Conservation (phyloP, 2,797 vertebrate genomes). For the Tapirus indicus region DNA sequence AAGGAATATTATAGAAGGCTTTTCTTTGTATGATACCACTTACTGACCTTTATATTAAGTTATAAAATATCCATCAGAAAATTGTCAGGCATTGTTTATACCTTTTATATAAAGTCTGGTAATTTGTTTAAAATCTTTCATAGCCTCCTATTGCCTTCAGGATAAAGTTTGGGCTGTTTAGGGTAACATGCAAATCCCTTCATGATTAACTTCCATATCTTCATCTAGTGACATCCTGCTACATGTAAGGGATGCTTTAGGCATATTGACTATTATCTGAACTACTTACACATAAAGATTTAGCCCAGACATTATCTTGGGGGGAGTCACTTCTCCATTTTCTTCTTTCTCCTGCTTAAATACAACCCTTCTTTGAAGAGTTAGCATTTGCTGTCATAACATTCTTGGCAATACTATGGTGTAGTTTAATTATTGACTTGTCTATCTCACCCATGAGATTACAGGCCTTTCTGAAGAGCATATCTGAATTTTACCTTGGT, state of each 20-base stretch:
- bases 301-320: background rate
- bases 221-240: background rate
- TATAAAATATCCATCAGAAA: background rate
- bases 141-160: background rate
- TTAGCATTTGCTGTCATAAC: background rate
- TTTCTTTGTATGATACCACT: background rate
- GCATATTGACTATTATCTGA: background rate
- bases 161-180: background rate
- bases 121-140: slow-evolving; percentile 8
- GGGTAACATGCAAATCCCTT: background rate
- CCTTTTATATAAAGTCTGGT: background rate
- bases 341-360: background rate
- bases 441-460: background rate
- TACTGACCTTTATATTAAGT: background rate
- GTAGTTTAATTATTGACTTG: background rate
- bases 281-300: background rate
- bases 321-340: background rate
- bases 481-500: background rate
- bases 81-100: background rate
- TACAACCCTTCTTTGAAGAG: background rate
- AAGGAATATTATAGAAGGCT: background rate
- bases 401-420: background rate
- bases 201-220: background rate
- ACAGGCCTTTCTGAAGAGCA: background rate
- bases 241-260: background rate